Percentiles rank a stretch among this genome's conserved stretches.
These are phyloP conservation scores for Hipposideros larvatus DNA, from an alignment of 2,797 vertebrate species.

Conservation along the genomic window DNA sequence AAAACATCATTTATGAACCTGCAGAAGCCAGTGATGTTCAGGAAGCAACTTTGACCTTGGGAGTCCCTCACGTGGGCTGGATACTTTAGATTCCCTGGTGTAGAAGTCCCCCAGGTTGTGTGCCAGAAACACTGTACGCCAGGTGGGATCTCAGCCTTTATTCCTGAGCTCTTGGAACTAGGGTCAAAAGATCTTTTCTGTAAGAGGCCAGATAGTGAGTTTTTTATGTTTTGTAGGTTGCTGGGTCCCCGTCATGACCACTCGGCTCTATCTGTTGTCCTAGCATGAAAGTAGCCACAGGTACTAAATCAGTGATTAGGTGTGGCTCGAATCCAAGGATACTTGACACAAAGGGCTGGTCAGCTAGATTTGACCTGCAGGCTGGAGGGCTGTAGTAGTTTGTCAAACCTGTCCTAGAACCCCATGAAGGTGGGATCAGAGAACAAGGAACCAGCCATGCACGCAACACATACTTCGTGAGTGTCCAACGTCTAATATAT, in stretches of 20 bases:
- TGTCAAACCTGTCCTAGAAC: background rate
- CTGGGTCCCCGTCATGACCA: background rate
- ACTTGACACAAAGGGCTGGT: background rate
- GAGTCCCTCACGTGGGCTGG: background rate
- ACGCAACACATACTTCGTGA: background rate
- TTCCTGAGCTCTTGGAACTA: background rate
- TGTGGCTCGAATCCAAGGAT: background rate
- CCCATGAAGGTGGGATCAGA: background rate
- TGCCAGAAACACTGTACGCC: background rate
- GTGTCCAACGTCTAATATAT: too few relatives aligned
- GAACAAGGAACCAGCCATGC: background rate
- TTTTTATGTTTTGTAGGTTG: background rate
- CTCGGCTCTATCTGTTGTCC: background rate
- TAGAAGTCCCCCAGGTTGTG: background rate
- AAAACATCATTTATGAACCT: constrained; percentile 72
- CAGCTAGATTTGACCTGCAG: background rate
- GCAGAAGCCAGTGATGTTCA: constrained; percentile 73
- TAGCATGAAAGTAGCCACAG: background rate
- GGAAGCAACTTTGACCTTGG: background rate
- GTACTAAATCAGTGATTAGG: background rate
- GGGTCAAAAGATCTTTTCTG: background rate
- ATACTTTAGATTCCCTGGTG: background rate
- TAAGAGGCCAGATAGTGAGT: background rate
- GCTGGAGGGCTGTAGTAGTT: background rate
- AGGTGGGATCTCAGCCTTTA: background rate